Conservation (phyloP, 2,113 vertebrate genomes). For the Peromyscus leucopus region DNA sequence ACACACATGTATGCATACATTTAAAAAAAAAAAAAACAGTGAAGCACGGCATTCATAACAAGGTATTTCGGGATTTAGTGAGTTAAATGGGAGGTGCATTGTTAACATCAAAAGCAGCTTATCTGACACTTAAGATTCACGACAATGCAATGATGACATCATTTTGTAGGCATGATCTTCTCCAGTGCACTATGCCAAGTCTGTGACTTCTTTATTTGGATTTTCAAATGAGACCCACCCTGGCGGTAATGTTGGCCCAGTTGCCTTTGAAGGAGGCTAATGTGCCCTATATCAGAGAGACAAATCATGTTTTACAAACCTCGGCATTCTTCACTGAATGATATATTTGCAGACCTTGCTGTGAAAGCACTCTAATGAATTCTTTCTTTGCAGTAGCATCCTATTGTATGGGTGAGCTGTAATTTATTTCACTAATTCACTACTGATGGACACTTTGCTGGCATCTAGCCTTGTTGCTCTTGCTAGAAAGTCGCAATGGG, state of each 20-base stretch:
- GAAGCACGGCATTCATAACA: conserved; percentile 18
- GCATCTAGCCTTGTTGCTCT: background rate
- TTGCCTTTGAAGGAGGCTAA: conserved; percentile 43
- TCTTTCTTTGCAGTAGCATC: conserved; percentile 43
- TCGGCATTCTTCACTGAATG: conserved; percentile 23
- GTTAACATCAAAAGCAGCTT: conserved; percentile 73
- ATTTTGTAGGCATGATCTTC: background rate
- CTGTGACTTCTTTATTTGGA: conserved; percentile 34
- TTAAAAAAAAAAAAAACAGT: background rate
- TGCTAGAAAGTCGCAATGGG: background rate
- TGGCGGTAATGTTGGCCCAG: background rate
- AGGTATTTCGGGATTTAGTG: background rate
- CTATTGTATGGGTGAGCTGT: background rate
- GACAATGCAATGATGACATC: background rate
- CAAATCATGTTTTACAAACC: conserved; percentile 14
- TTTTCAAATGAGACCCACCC: conserved; percentile 67
- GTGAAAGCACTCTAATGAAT: conserved; percentile 32
- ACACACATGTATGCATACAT: no score
- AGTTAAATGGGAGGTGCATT: conserved; percentile 63
- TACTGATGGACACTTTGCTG: background rate
- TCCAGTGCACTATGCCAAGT: background rate
- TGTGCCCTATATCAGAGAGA: conserved; percentile 49
- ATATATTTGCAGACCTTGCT: conserved; percentile 54
- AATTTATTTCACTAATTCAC: conserved; percentile 43
- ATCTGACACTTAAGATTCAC: conserved; percentile 58